A percentile compares a stretch with the other conserved stretches of the same genome.
phyloP scores from a whole-genome alignment of 1,140 invertebrate genomes.

The Hirudo medicinalis region DNA sequence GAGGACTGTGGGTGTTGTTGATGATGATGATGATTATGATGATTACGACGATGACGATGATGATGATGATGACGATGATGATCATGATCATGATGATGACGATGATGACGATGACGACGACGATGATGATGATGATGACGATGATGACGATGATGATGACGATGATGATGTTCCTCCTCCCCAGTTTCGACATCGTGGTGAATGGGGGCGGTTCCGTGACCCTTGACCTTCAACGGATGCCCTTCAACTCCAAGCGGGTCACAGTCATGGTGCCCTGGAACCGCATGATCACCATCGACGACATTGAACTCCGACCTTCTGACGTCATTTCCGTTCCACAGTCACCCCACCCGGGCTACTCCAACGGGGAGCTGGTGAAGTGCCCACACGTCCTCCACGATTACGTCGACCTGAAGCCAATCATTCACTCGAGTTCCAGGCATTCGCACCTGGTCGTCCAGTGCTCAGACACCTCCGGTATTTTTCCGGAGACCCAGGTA shows the following conservation, averaged over 20 bases:
- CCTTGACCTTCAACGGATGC: conserved; percentile 78
- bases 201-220: conserved; percentile 92
- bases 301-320: conserved; percentile 55
- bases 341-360: no score
- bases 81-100: neutral
- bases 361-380: conserved; percentile 26
- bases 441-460: conserved; percentile 81
- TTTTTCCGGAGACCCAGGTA: conserved; percentile 82
- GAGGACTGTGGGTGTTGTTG: conserved; percentile 70
- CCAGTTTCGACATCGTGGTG: conserved; percentile 88
- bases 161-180: neutral
- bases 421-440: conserved; percentile 87
- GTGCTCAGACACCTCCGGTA: conserved; percentile 61
- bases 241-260: conserved; percentile 73
- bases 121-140: neutral
- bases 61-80: conserved; percentile 6
- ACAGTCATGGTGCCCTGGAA: conserved; percentile 93
- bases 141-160: no score
- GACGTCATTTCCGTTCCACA: conserved; percentile 18
- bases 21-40: neutral
- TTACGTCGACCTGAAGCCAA: conserved; percentile 82
- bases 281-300: conserved; percentile 53
- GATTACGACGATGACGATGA: neutral
- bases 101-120: neutral
- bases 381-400: conserved; percentile 56